Base-by-base conservation (phyloP, 2,888 invertebrate species). In the Parelbella ahira region DNA sequence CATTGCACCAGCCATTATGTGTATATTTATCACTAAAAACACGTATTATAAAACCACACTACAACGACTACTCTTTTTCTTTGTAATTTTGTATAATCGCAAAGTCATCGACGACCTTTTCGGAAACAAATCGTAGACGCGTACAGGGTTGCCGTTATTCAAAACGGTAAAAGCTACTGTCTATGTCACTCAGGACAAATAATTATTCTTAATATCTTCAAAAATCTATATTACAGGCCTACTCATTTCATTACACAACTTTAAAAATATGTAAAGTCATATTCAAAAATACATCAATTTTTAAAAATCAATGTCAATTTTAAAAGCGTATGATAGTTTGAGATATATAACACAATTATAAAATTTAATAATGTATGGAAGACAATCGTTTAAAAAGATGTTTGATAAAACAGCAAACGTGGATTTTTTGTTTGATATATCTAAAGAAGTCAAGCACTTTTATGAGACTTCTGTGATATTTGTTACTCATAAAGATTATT, bases 1-100 rank as follows among this genome's bases (percentile, higher is more conserved):
- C 92, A 94, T 94, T 75, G 95, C 95, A 87, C 95, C 95, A 82
- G 95, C 95, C 95, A 96, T 96, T 81, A 83, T 90, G 75, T 70
- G 68, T 76, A 66, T 81, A 81, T 84, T 82, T 83, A 84, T 80
- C 79, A 53, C 53, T 60, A 82, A 65, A 78, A 72, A 63, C 73
- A 71, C 58, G 68, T 75, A 63, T 63, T 59, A 66, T 75, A 74
- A 75, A 78, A 71, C 68, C 68, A 70, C 75, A 77, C 72, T 74
- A 72, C 62, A 68, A 72, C 65, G 62, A 69, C 63, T 62, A 71
- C 73, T 80, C 68, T 79, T 76, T 78, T 83, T 77, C 87, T 83
- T 84, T 84, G 84, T 86, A 86, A 82, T 80, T 83, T 80, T 75
- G 80, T 83, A 80, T 84, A 86, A 75, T 83, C 87, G 87, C 87